Percentiles rank a stretch among this genome's conserved stretches.
These are phyloP conservation scores for Xenopus borealis DNA, from an alignment of 2,113 vertebrate genomes.

Conservation along the genomic window DNA sequence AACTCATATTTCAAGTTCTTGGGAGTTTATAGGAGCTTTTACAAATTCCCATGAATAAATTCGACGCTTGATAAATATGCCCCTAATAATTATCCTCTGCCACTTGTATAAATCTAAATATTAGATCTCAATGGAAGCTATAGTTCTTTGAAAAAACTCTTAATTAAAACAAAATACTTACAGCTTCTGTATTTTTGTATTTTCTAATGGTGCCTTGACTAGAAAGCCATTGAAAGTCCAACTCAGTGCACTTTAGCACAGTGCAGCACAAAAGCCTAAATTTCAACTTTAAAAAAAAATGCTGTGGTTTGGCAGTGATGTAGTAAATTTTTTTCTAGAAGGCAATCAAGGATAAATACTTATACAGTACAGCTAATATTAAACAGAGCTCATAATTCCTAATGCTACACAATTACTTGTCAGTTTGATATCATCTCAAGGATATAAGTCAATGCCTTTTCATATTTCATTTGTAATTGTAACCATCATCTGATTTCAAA, in stretches of 20 bases:
- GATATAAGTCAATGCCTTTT: background rate
- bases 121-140: no score
- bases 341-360: conserved; percentile 19
- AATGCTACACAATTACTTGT: conserved; percentile 6
- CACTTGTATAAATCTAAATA: no score
- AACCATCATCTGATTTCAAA: background rate
- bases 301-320: conserved; percentile 10
- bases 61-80: no score
- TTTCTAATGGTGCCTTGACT: no score
- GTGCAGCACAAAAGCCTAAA: background rate
- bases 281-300: background rate
- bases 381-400: conserved; percentile 9
- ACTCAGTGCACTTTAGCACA: background rate
- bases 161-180: no score
- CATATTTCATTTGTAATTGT: background rate
- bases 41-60: no score
- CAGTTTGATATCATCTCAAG: background rate
- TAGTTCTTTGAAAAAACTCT: no score
- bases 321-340: background rate
- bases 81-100: no score
- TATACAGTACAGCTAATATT: conserved; percentile 14
- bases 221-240: no score
- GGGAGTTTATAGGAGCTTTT: no score
- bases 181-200: no score
- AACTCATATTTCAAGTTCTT: no score